These are phyloP conservation scores for Cebus imitator DNA, from an alignment of 2,113 vertebrate genomes.

Conservation along the genomic window DNA sequence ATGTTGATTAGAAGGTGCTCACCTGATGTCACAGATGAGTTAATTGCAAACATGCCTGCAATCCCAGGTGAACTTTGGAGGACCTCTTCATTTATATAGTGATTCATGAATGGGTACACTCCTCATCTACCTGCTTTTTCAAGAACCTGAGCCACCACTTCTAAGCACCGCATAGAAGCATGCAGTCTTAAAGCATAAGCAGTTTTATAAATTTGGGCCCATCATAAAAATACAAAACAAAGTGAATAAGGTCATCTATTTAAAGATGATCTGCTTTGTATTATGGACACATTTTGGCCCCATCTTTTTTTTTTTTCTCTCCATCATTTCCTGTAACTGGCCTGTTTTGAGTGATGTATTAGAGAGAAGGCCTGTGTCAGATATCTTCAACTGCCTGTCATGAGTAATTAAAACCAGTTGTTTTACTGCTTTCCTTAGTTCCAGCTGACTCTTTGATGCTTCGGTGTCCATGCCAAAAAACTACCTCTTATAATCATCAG, in stretches of 20 bases:
- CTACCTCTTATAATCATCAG: constrained; percentile 69
- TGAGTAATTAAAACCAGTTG: constrained; percentile 82
- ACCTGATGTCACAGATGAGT: constrained; percentile 17
- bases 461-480: constrained; percentile 75
- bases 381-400: constrained; percentile 73
- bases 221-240: constrained; percentile 38
- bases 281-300: constrained; percentile 43
- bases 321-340: constrained; percentile 69
- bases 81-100: background rate
- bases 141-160: background rate
- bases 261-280: constrained; percentile 67
- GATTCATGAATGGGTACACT: background rate
- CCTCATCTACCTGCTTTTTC: background rate
- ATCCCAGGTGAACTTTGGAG: constrained; percentile 43
- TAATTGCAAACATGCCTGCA: background rate
- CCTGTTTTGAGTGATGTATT: constrained; percentile 57
- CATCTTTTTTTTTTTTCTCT: background rate
- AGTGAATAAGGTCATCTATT: background rate
- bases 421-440: constrained; percentile 76
- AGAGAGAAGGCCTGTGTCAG: constrained; percentile 68
- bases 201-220: background rate
- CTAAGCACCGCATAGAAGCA: background rate
- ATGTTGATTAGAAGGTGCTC: background rate
- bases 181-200: background rate
- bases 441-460: constrained; percentile 81